A percentile compares a stretch with the other conserved stretches of the same genome.
These are phyloP conservation scores for Volucella zonaria DNA, from an alignment of 2,888 invertebrate species.

Conservation along the genomic window DNA sequence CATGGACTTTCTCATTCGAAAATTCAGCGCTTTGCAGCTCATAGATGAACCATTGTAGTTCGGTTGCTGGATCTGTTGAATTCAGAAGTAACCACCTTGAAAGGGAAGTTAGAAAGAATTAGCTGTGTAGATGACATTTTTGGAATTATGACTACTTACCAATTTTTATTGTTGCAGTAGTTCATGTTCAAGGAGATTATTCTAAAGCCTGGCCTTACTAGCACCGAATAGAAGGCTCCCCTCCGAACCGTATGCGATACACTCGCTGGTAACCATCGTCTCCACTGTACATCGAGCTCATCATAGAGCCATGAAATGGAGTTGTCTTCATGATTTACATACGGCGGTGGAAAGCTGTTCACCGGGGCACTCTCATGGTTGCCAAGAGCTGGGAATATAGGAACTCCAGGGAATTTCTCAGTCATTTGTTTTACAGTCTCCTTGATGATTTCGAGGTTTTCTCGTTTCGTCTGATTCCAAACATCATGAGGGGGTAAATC, in stretches of 20 bases:
- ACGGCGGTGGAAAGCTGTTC: slow-evolving; percentile 95
- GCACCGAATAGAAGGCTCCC: slow-evolving; percentile 95
- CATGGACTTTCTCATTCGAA: slow-evolving; percentile 96
- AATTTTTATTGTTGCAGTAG: slow-evolving; percentile 97
- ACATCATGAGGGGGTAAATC: slow-evolving; percentile 98
- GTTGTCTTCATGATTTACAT: slow-evolving; percentile 90
- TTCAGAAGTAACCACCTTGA: slow-evolving; percentile 91
- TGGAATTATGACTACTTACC: slow-evolving; percentile 82
- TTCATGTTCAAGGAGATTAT: slow-evolving; percentile 98
- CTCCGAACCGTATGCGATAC: slow-evolving; percentile 93
- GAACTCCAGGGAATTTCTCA: slow-evolving; percentile 94
- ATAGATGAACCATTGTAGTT: slow-evolving; percentile 97
- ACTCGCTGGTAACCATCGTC: slow-evolving; percentile 94
- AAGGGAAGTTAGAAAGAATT: background rate
- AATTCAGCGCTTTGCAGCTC: slow-evolving; percentile 97
- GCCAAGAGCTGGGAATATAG: slow-evolving; percentile 96
- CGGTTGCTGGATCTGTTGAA: slow-evolving; percentile 97
- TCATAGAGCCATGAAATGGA: slow-evolving; percentile 96
- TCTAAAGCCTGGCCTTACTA: slow-evolving; percentile 94
- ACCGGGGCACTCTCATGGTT: slow-evolving; percentile 98
- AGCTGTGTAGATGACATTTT: background rate
- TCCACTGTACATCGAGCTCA: slow-evolving; percentile 94
- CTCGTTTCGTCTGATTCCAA: slow-evolving; percentile 95
- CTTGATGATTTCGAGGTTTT: slow-evolving; percentile 92
- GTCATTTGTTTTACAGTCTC: slow-evolving; percentile 93